Conservation (phyloP, 1,140 invertebrate genomes). For the Leptestheria dahalacensis region DNA sequence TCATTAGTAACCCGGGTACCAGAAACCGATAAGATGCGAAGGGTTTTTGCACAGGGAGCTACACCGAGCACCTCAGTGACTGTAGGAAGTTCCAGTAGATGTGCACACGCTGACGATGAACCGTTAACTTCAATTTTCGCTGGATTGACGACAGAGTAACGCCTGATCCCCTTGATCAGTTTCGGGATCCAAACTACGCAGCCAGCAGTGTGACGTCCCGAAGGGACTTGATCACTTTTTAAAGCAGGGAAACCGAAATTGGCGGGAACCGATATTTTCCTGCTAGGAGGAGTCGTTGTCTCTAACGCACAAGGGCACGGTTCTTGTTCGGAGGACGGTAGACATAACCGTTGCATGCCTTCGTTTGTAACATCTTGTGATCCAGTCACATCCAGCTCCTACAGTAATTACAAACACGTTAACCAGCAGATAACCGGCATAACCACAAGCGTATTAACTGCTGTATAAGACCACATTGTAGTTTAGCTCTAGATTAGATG, state of each 20-base stretch:
- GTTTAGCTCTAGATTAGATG: too few relatives aligned
- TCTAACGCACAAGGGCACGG: not conserved
- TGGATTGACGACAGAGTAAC: not conserved
- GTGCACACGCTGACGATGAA: too few relatives aligned
- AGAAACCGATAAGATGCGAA: not conserved
- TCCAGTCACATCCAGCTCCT: conserved; percentile 2
- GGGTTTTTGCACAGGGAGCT: too few relatives aligned
- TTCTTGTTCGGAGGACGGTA: not conserved
- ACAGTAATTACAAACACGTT: not conserved
- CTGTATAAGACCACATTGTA: too few relatives aligned
- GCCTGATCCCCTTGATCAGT: not conserved
- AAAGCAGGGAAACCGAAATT: not conserved
- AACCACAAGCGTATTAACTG: too few relatives aligned
- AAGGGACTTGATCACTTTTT: not conserved
- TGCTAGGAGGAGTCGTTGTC: too few relatives aligned
- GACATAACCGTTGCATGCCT: not conserved
- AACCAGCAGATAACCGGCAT: not conserved
- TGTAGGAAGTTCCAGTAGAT: too few relatives aligned
- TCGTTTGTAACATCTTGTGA: not conserved
- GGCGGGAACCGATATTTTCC: conserved; percentile 6
- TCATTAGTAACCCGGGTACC: not conserved
- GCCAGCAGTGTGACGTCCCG: not conserved
- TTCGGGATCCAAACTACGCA: conserved; percentile 1
- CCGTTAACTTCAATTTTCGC: not conserved
- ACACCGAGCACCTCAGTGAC: too few relatives aligned